A percentile compares a stretch with the other conserved stretches of the same genome.
phyloP scores from a whole-genome alignment of 2,113 vertebrate genomes.

The Nycticryphes semicollaris region DNA sequence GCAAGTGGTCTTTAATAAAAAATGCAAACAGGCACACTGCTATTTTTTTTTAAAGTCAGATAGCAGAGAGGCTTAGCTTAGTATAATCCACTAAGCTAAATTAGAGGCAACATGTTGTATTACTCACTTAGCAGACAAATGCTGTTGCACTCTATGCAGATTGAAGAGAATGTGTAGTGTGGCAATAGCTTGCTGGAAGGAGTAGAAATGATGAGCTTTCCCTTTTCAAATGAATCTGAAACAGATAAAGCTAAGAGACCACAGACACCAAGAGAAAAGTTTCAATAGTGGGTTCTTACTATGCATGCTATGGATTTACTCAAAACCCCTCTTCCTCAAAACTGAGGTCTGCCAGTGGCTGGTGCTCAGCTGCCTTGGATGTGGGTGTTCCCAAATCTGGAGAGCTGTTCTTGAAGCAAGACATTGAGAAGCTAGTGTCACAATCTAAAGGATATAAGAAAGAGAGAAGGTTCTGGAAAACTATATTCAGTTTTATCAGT shows the following conservation, averaged over 20 bases:
- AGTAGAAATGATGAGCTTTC: not conserved
- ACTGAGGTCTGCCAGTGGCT: not conserved
- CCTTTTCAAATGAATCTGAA: not conserved
- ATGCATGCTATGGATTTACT: not conserved
- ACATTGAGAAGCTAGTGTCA: not conserved
- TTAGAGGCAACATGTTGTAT: not conserved
- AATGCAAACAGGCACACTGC: not conserved
- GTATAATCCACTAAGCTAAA: not conserved
- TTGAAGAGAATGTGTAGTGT: not conserved
- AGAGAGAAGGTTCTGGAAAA: not conserved
- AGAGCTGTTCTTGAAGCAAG: not conserved
- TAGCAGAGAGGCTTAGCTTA: not conserved
- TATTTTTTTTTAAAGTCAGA: not conserved
- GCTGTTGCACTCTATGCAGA: not conserved
- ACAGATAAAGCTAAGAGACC: not conserved
- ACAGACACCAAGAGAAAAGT: not conserved
- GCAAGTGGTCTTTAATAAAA: not conserved
- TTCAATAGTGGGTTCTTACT: not conserved
- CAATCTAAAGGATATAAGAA: not conserved
- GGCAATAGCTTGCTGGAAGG: not conserved
- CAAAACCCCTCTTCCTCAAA: not conserved
- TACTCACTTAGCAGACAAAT: not conserved
- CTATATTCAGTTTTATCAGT: not conserved
- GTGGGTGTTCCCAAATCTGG: accelerated
- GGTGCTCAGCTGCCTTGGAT: not conserved